Conservation (phyloP, 2,113 vertebrate species). For the Zingel zingel region DNA sequence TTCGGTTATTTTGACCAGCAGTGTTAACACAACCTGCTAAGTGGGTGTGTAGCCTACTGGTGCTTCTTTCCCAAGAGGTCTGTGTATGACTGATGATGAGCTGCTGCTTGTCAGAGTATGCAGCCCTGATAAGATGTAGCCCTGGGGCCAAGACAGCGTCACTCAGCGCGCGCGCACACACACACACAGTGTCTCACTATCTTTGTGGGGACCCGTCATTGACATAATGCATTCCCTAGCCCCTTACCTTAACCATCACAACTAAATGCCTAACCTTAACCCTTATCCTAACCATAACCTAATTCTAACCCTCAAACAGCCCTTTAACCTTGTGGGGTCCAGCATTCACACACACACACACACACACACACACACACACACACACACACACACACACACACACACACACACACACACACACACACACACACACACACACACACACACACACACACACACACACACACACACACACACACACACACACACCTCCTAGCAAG, state of each 20-base stretch:
- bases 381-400: not conserved
- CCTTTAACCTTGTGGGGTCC: too few relatives aligned
- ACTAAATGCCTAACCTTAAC: too few relatives aligned
- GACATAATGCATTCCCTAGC: too few relatives aligned
- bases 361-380: not conserved
- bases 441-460: not conserved
- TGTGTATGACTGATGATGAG: constrained; percentile 55
- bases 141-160: constrained; percentile 14
- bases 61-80: not conserved
- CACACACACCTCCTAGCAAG: not conserved
- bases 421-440: not conserved
- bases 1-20: not conserved
- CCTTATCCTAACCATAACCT: too few relatives aligned
- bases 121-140: constrained; percentile 26
- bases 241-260: too few relatives aligned
- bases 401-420: not conserved
- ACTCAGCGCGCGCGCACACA: constrained; percentile 1
- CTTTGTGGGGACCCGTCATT: too few relatives aligned
- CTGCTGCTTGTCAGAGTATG: constrained; percentile 75
- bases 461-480: not conserved
- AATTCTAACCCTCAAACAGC: too few relatives aligned
- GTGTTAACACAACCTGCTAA: not conserved
- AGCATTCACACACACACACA: not conserved
- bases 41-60: not conserved
- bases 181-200: too few relatives aligned